Base-by-base conservation (phyloP, 30 jellyfish, hydroid and myxozoan species). In the Turritopsis rubra region DNA sequence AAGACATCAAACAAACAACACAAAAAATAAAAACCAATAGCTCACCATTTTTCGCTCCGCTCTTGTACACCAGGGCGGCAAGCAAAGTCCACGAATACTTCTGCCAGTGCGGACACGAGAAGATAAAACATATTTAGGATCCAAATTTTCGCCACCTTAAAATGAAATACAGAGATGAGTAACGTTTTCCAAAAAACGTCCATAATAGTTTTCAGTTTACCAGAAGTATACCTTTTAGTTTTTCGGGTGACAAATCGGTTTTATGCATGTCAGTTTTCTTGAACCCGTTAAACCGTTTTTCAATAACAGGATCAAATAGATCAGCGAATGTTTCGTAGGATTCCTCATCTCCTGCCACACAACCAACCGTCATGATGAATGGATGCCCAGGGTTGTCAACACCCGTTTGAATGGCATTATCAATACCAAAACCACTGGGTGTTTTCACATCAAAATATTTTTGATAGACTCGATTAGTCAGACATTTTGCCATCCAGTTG, bases 361-460 rank as follows among this genome's bases (percentile, higher is more conserved):
- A 70, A 72, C 97, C 97, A 30, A 90, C 95, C 30, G 92, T 90
- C 81, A 52, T 54, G 72, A 90, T 86, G 89, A 90, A 86, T n/a
- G 97, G 97, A 72, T 90, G 95, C 31, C 95, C 95, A 18, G 97
- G 97, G 87, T 90, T 90, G 87, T 90, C 97, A 18, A 90, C 97
- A 0, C 97, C 97, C 13, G 97, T 90, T 71, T 90, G 97, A 65
- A 90, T 90, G 41, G 81, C 95, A 28, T 85, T 65, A 66, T 90
- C 97, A 78, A 90, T 73, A 4, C 94, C 85, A 88, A 28, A 90
- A 28, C 97, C 97, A 29, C 82, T 24, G 21, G 90, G 81, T 72
- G 97, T 90, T 66, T 25, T 65, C 92, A 74, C 82, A 30, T 29
- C 60, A 9, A 24, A 29, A 29, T 74, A 65, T 17, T 65, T 54